These are phyloP conservation scores for Echiichthys vipera DNA, from an alignment of 2,797 vertebrate genomes.

Conservation along the genomic window DNA sequence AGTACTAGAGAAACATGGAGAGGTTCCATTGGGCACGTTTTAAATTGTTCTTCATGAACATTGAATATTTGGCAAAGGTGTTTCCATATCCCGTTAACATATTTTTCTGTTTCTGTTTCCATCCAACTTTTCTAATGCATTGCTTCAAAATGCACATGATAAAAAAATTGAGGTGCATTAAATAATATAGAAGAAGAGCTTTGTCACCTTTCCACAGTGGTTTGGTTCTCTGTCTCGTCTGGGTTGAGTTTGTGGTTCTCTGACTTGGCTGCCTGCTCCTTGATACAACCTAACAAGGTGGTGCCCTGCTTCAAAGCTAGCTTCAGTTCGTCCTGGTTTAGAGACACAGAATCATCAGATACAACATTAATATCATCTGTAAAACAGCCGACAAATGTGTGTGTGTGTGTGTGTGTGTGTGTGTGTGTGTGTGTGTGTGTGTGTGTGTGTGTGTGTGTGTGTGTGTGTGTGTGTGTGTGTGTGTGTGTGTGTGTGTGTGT, in stretches of 20 bases:
- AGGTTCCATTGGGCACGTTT: too few species aligned
- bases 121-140: too few species aligned
- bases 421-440: neutral
- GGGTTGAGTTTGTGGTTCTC: conserved; percentile 88
- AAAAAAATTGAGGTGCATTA: too few species aligned
- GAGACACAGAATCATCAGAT: conserved; percentile 19
- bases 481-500: neutral
- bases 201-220: conserved; percentile 91
- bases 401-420: neutral
- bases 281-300: conserved; percentile 90
- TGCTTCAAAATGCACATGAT: too few species aligned
- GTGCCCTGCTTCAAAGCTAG: conserved; percentile 91
- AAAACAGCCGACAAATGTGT: neutral
- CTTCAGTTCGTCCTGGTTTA: conserved; percentile 90
- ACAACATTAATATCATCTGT: neutral
- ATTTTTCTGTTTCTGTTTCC: too few species aligned
- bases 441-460: neutral
- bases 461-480: neutral
- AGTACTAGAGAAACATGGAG: too few species aligned
- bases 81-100: too few species aligned
- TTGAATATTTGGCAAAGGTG: too few species aligned
- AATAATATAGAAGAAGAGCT: neutral
- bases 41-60: too few species aligned
- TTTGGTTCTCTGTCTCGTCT: conserved; percentile 92
- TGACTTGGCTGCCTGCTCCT: conserved; percentile 87